Base-by-base conservation (phyloP, 2,797 vertebrate genomes). In the Typhlichthys subterraneus region DNA sequence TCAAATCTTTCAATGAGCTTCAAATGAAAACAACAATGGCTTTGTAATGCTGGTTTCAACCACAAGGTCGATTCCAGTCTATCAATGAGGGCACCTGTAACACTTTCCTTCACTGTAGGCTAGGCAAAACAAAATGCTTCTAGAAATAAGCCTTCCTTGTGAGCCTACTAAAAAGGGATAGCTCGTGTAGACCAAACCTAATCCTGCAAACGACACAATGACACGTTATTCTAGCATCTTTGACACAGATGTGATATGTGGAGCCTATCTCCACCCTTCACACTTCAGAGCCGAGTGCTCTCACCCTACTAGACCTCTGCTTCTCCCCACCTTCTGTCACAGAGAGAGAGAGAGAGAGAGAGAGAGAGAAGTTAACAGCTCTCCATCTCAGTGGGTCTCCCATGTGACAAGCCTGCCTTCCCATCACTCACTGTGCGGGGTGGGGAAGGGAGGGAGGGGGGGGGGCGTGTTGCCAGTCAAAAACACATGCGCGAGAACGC, bases 401-500 rank as follows among this genome's bases (percentile, higher is more conserved):
- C 73, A 73, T 81, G 78, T 90, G 88, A 90, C 86, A 87, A 77
- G 73, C 84, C 82, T 83, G 86, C 83, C 79, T 83, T 85, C 84
- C 82, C 86, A 87, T 90, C 85, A 83, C 78, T 89, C 89, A 89
- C 80, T 49, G 48, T 38, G 33, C 33, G 7, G 5, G 33, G 5
- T 83, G 23, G 23, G 23, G 4, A 29, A 29, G 23, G 0, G 85
- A 78, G 49, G 56, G 85, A 83, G 17, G 17, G 84, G 79, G 54
- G 56, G 85, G 78, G 81, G 82, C 82, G 86, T 82, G 85, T 89
- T 87, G 81, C 81, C 83, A 83, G 76, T 69, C 60, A 49, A 31
- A 53, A 14, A 48, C 57, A 59, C n/a, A 67, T 45, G 13, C 62
- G 57, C 14, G 48, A 53, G 48, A 53, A 19, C 31, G 19, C 55